Base-by-base conservation (phyloP, 1,140 invertebrate species). In the Pogonognathellus flavescens region DNA sequence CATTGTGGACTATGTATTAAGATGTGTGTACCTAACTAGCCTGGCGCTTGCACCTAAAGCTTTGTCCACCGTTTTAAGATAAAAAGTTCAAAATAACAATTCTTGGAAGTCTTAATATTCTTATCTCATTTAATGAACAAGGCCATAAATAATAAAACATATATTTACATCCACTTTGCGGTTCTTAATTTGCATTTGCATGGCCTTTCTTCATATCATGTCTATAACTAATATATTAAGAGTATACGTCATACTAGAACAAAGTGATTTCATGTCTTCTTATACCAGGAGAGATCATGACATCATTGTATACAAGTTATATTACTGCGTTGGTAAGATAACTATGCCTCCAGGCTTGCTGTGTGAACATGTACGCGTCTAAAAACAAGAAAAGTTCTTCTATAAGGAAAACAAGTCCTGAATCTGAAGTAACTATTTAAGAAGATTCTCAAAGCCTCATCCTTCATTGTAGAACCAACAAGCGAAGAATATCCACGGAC, bases 211-310 rank as follows among this genome's bases (percentile, higher is more conserved):
- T 13, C 25, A 41, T 22, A 70, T 31, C 0, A 11, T 25, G 11
- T 70, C 25, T 76, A 16, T 14, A 14, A 49, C 0, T n/a, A 76
- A n/a, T n/a, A 41, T 31, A 72, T 31, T 72, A n/a, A 16, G 2
- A 3, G 70, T n/a, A 18, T 50, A 41, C 16, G 31, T 76, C 9
- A 76, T 57, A 66, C 22, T 25, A 66, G 4, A 66, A 60, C 18
- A 8, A 60, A 66, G 20, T 66, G 62, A 66, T 20, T 66, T 25
- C 22, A 66, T 66, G 14, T 66, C 25, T 66, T 14, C 62, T 11
- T 66, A 66, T 66, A 66, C 70, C 70, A 76, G 49, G 70, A 76
- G 41, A 72, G 31, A 76, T 76, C 70, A 50, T 76, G 70, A 76
- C 70, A 76, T 76, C 70, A 76, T 76, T 76, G 7, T 16, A 76